Evolutionary conservation across 2,888 invertebrate species (phyloP), one percentile per base, ranked within the genome.

Genomic region (Calliscelio sp.): DNA sequence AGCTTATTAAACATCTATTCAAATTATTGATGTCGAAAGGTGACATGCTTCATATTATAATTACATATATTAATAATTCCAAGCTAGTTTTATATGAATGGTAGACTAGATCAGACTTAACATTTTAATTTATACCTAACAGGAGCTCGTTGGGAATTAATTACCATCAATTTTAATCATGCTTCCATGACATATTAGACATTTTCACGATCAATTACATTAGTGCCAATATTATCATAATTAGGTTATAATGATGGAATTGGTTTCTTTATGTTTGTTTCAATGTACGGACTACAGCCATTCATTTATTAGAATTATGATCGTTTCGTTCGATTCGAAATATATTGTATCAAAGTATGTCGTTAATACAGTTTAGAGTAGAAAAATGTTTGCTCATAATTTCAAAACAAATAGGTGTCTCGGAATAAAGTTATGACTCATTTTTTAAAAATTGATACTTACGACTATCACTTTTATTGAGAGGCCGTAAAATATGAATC

Each of bases 151-250:
- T 73, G 32, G 16, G 18, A 61, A 73, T 61, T 73, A 73, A 73
- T 73, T 51, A 35, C 18, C 73, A 38, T 73, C 73, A 61, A 49
- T 73, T 73, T 73, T 61, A 32, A 61, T 70, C 44, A 28, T 28
- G 11, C 25, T 14, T 41, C 14, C 10, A 41, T 41, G 38, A 41
- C 38, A 14, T 41, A 41, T 41, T 41, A 41, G 38, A 24, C 55
- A 55, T 25, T 65, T 38, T 10, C 41, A 11, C 18, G 18, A 68
- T 41, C 44, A 55, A 70, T 70, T 70, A 55, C 55, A 55, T 66
- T 49, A 49, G 22, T 51, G 35, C 32, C 32, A 18, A 28, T 49
- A 61, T 61, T 41, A 61, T 24, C 41, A 41, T 41, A 61, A 57
- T 28, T 28, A 28, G 28, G 28, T 28, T 28, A 8, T 28, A 28